Evolutionary conservation across 2,113 vertebrate species (phyloP).

Genomic region (Corynorhinus townsendii): DNA sequence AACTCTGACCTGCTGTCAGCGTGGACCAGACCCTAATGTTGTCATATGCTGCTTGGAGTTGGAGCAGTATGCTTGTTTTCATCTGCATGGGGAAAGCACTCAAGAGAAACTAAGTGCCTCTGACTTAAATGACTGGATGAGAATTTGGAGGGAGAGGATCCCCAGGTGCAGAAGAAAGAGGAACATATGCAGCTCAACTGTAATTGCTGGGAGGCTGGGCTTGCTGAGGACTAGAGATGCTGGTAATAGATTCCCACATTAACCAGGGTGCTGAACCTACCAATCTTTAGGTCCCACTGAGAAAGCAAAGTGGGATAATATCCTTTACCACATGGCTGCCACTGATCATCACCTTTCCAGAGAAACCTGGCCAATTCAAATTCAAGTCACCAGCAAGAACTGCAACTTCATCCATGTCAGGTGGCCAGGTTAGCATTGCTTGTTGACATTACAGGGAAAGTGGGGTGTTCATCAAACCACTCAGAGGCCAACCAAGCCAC

Average conservation of each 20-base stretch:
- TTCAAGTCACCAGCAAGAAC: background rate
- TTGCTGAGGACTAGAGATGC: slow-evolving; percentile 20
- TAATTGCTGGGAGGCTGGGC: slow-evolving; percentile 29
- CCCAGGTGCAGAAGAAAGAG: slow-evolving; percentile 50
- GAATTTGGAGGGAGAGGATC: slow-evolving; percentile 46
- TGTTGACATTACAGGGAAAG: background rate
- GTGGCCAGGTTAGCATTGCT: background rate
- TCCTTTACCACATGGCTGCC: background rate
- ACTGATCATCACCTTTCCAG: background rate
- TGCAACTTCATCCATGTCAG: background rate
- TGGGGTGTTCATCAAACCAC: background rate
- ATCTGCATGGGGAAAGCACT: slow-evolving; percentile 9
- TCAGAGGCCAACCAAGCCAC: background rate
- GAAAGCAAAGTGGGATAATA: background rate
- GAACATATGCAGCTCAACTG: background rate
- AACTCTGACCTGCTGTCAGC: background rate
- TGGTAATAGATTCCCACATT: slow-evolving; percentile 17
- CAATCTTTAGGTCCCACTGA: background rate
- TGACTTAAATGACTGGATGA: slow-evolving; percentile 42
- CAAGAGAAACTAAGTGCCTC: slow-evolving; percentile 48
- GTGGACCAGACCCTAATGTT: background rate
- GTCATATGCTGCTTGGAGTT: slow-evolving; percentile 42
- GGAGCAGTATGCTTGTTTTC: slow-evolving; percentile 38
- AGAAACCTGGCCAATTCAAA: background rate
- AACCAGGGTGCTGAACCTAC: background rate